phyloP scores from a whole-genome alignment of 2,888 invertebrate species.

The Camptogramma bilineatum region DNA sequence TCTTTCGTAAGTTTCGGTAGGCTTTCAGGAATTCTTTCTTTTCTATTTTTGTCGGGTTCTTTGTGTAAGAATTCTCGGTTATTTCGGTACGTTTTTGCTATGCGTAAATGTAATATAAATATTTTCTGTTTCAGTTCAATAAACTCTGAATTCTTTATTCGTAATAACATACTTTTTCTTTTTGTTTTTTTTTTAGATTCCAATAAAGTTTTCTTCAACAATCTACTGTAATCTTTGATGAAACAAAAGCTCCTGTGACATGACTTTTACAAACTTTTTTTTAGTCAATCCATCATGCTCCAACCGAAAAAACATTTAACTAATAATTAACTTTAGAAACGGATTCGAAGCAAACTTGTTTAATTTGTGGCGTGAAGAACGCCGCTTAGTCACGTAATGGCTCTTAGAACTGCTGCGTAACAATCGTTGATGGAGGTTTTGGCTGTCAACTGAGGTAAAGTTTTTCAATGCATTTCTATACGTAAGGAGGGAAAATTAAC shows the following conservation, averaged over 20 bases:
- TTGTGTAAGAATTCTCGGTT: slow-evolving; percentile 20
- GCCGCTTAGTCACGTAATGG: slow-evolving; percentile 81
- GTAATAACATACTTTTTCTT: not conserved
- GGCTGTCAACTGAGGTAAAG: slow-evolving; percentile 23
- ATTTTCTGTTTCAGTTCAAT: not conserved
- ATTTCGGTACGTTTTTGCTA: slow-evolving; percentile 1
- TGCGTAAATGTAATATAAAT: slow-evolving; percentile 10
- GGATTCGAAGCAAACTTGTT: slow-evolving; percentile 72
- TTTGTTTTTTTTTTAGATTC: not conserved
- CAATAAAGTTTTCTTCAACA: too few species aligned
- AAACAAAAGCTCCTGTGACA: not conserved
- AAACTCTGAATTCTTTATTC: not conserved
- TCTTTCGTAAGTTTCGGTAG: slow-evolving; percentile 36
- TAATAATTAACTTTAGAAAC: slow-evolving; percentile 72
- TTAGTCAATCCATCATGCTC: slow-evolving; percentile 18
- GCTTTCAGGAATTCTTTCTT: slow-evolving; percentile 36
- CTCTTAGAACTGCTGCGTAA: slow-evolving; percentile 45
- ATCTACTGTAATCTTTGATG: not conserved
- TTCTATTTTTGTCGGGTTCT: slow-evolving; percentile 28
- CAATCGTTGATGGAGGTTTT: slow-evolving; percentile 49
- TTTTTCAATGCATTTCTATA: slow-evolving; percentile 33
- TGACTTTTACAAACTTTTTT: not conserved
- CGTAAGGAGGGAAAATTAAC: slow-evolving; percentile 3
- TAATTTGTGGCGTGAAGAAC: slow-evolving; percentile 75
- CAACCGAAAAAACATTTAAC: slow-evolving; percentile 60